These are phyloP conservation scores for Chloroceryle amazona DNA, from an alignment of 2,797 vertebrate species.

Conservation along the genomic window DNA sequence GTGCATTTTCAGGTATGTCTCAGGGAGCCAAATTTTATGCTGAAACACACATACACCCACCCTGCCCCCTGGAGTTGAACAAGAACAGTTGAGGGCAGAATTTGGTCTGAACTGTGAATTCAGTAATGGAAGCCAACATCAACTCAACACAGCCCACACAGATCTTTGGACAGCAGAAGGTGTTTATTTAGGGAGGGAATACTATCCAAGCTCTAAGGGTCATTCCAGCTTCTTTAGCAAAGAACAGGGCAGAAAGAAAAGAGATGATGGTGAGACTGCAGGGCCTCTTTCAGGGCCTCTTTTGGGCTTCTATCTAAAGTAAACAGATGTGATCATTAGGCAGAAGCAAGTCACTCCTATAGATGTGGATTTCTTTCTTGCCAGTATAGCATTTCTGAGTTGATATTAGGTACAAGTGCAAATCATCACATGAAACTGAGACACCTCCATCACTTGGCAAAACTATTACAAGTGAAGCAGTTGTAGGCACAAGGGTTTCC, in stretches of 20 bases:
- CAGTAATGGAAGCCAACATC: slow-evolving; percentile 31
- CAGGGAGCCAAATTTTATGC: background rate
- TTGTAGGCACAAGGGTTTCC: background rate
- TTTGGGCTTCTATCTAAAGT: background rate
- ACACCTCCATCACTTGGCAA: background rate
- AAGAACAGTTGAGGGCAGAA: background rate
- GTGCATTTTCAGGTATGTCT: background rate
- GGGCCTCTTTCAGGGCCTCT: background rate
- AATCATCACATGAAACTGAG: background rate
- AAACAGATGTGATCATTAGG: slow-evolving; percentile 10
- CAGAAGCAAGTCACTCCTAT: background rate
- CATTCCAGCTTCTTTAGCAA: slow-evolving; percentile 28
- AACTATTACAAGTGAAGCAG: background rate
- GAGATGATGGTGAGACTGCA: background rate
- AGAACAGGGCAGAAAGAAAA: background rate
- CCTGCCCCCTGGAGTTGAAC: background rate
- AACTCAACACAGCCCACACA: slow-evolving; percentile 49
- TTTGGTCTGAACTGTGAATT: background rate
- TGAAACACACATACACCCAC: background rate
- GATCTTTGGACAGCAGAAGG: background rate
- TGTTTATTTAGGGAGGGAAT: slow-evolving; percentile 11
- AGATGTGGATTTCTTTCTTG: background rate
- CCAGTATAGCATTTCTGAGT: background rate
- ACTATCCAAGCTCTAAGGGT: background rate
- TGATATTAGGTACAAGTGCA: background rate